phyloP scores from a whole-genome alignment of 2,113 vertebrate species.

The Pagrus major region DNA sequence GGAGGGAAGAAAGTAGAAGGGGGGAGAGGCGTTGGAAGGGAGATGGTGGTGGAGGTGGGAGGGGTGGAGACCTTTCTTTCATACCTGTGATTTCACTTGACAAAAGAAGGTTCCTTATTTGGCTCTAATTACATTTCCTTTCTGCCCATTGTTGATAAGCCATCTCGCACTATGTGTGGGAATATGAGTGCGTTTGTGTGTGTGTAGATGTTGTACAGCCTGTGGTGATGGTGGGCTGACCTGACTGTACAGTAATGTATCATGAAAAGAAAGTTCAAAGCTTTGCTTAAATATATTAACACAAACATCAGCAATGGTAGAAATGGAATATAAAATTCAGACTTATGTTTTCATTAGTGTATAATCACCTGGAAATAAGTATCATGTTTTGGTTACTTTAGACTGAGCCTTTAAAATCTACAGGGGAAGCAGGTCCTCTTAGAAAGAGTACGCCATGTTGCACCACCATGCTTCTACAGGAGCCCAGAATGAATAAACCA shows the following conservation, averaged over 20 bases:
- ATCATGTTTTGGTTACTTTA: too few relatives aligned
- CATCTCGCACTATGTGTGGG: conserved; percentile 63
- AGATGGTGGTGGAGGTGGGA: conserved; percentile 51
- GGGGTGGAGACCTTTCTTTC: conserved; percentile 80
- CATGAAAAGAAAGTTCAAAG: conserved; percentile 26
- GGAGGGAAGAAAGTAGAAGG: conserved; percentile 71
- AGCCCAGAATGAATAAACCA: too few relatives aligned
- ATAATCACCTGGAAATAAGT: too few relatives aligned
- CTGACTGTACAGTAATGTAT: neutral
- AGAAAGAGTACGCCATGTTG: too few relatives aligned
- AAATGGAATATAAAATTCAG: too few relatives aligned
- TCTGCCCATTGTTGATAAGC: conserved; percentile 84
- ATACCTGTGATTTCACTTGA: conserved; percentile 80
- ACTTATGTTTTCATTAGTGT: too few relatives aligned
- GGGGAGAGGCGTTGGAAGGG: conserved; percentile 47
- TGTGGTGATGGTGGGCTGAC: neutral
- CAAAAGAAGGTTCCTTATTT: conserved; percentile 78
- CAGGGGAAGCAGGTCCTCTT: too few relatives aligned
- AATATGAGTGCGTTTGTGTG: conserved; percentile 39
- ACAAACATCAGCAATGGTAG: too few relatives aligned
- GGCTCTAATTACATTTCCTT: conserved; percentile 80
- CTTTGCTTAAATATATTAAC: conserved; percentile 22
- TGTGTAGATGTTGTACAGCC: conserved; percentile 23
- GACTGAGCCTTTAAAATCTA: too few relatives aligned
- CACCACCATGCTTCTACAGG: too few relatives aligned